These are phyloP conservation scores for Bombus sylvicola DNA, from an alignment of 1,140 invertebrate genomes.

Conservation along the genomic window DNA sequence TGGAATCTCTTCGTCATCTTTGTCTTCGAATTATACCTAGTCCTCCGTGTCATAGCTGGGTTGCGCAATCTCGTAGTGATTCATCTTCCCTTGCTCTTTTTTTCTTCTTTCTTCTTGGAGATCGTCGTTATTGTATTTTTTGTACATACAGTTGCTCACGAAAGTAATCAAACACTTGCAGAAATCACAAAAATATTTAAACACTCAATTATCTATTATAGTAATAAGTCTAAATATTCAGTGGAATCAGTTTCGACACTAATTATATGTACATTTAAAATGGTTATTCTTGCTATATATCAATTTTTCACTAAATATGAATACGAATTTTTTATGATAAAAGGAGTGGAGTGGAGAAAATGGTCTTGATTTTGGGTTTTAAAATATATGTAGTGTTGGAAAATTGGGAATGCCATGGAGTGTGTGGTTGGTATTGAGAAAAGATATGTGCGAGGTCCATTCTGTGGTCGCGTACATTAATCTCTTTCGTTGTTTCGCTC, in stretches of 20 bases:
- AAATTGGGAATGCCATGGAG: not conserved
- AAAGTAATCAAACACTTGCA: not conserved
- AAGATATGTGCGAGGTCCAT: not conserved
- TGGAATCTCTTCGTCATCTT: constrained; percentile 12
- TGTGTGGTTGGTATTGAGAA: not conserved
- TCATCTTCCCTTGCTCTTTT: not conserved
- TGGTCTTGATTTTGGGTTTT: not conserved
- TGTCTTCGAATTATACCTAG: constrained; percentile 2
- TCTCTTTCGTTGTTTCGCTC: not conserved
- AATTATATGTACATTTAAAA: too few relatives aligned
- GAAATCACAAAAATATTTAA: too few relatives aligned
- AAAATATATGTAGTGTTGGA: not conserved
- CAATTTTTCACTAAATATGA: too few relatives aligned
- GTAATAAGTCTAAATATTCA: too few relatives aligned
- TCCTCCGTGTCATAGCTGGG: constrained; percentile 5
- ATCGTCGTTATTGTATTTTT: not conserved
- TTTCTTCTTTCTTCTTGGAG: not conserved
- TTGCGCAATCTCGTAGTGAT: constrained; percentile 15
- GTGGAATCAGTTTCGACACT: too few relatives aligned
- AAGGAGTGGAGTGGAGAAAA: too few relatives aligned
- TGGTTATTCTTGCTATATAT: too few relatives aligned
- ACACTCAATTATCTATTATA: too few relatives aligned
- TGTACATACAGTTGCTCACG: not conserved
- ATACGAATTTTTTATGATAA: not conserved
- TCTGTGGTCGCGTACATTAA: not conserved